A percentile compares a stretch with the other conserved stretches of the same genome.
These are phyloP conservation scores for Cosmorhoe ocellata DNA, from an alignment of 2,888 invertebrate species.

Conservation along the genomic window DNA sequence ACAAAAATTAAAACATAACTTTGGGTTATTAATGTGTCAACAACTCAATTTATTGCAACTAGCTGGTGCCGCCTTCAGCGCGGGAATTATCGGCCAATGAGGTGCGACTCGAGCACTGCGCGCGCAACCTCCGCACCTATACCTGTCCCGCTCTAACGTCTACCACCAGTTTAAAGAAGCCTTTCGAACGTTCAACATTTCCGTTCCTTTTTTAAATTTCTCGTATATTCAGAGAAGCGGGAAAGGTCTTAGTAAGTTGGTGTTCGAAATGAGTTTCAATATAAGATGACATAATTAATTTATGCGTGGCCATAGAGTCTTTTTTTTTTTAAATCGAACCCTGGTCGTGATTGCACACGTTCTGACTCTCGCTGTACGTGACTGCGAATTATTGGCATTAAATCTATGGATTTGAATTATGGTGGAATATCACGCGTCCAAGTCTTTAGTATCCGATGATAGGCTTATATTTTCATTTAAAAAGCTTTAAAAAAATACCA, in stretches of 20 bases:
- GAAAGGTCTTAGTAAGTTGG: slow-evolving; percentile 37
- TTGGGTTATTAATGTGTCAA: slow-evolving; percentile 81
- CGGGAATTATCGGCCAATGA: slow-evolving; percentile 66
- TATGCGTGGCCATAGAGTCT: slow-evolving; percentile 54
- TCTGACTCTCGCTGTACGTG: slow-evolving; percentile 29
- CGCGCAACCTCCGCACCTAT: slow-evolving; percentile 33
- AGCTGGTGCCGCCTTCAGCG: slow-evolving; percentile 71
- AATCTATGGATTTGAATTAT: slow-evolving; percentile 14
- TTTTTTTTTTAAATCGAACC: slow-evolving; percentile 46
- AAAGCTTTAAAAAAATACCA: no score
- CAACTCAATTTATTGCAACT: slow-evolving; percentile 82
- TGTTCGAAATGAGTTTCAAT: slow-evolving; percentile 46
- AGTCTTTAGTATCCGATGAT: slow-evolving; percentile 10
- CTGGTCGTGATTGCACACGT: slow-evolving; percentile 39
- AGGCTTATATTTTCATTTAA: not conserved
- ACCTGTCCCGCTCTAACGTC: slow-evolving; percentile 52
- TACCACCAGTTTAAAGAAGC: slow-evolving; percentile 29
- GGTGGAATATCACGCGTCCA: slow-evolving; percentile 8
- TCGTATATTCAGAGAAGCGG: slow-evolving; percentile 24
- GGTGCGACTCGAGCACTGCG: slow-evolving; percentile 41
- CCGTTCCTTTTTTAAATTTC: slow-evolving; percentile 17
- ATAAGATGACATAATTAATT: slow-evolving; percentile 73
- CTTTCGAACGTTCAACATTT: slow-evolving; percentile 12
- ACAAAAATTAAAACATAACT: slow-evolving; percentile 78
- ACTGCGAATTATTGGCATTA: slow-evolving; percentile 26